phyloP scores from a whole-genome alignment of 2,113 vertebrate genomes.

The Hymenochirus boettgeri region DNA sequence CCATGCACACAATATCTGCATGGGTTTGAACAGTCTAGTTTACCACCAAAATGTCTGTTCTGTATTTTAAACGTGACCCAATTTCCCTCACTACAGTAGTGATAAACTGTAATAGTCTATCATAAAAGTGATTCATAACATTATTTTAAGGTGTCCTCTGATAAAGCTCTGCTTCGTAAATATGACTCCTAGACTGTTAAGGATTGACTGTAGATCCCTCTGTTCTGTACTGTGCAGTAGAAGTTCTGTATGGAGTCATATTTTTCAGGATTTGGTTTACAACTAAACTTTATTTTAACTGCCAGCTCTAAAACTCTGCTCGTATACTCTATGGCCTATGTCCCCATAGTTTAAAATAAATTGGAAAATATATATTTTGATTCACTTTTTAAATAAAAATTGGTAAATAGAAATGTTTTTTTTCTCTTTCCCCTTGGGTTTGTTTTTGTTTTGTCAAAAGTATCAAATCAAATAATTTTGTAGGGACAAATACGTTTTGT shows the following conservation, averaged over 20 bases:
- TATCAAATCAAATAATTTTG: too few relatives aligned
- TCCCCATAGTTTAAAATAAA: too few relatives aligned
- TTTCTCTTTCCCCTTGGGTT: too few relatives aligned
- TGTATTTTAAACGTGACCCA: too few relatives aligned
- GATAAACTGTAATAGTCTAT: neutral
- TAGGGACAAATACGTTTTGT: too few relatives aligned
- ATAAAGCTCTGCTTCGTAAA: neutral
- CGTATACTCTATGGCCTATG: neutral
- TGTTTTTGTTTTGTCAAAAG: too few relatives aligned
- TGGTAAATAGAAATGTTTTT: too few relatives aligned
- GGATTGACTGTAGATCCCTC: conserved; percentile 16
- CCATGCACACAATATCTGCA: too few relatives aligned
- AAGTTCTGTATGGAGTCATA: conserved; percentile 17
- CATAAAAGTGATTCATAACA: neutral
- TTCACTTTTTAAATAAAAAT: too few relatives aligned
- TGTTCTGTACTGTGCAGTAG: conserved; percentile 12
- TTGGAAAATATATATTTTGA: too few relatives aligned
- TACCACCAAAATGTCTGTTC: too few relatives aligned
- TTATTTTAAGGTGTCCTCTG: conserved; percentile 1
- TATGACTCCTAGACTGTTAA: conserved; percentile 8
- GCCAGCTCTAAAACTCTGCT: conserved; percentile 19
- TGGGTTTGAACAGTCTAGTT: too few relatives aligned
- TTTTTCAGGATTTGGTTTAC: neutral
- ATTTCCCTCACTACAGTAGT: neutral
- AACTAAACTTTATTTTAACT: conserved; percentile 3